Evolutionary conservation across 2,797 vertebrate species (phyloP).

Genomic region (Austrolebias charrua): DNA sequence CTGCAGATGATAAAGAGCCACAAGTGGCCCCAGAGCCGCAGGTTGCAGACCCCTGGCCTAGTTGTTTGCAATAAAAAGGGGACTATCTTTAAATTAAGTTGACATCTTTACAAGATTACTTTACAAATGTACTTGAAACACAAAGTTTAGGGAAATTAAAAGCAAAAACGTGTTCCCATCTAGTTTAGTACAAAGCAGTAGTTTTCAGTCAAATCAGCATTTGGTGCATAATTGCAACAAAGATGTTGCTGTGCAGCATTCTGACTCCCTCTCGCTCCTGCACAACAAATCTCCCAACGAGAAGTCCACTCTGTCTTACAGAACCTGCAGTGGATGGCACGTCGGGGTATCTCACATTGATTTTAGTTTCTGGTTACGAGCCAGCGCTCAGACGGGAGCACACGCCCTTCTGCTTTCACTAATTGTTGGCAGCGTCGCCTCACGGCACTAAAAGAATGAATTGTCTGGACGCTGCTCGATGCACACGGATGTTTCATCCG

Average conservation of each 20-base stretch:
- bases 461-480: conserved; percentile 21
- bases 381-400: conserved; percentile 25
- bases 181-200: background rate
- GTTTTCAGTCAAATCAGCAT: background rate
- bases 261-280: no score
- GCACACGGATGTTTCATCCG: background rate
- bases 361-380: conserved; percentile 27
- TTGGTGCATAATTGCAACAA: no score
- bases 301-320: background rate
- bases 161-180: background rate
- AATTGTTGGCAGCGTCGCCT: conserved; percentile 53
- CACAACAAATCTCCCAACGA: no score
- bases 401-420: conserved; percentile 46
- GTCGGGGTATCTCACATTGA: conserved; percentile 38
- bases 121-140: no score
- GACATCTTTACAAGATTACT: no score
- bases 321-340: background rate
- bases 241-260: no score
- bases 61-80: no score
- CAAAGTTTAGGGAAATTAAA: background rate
- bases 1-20: no score
- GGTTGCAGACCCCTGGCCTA: no score
- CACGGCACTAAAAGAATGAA: conserved; percentile 20
- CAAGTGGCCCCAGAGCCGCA: no score
- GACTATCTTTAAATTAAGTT: no score